Base-by-base conservation (phyloP, 1,140 invertebrate species). In the Ceratosolen fusciceps region DNA sequence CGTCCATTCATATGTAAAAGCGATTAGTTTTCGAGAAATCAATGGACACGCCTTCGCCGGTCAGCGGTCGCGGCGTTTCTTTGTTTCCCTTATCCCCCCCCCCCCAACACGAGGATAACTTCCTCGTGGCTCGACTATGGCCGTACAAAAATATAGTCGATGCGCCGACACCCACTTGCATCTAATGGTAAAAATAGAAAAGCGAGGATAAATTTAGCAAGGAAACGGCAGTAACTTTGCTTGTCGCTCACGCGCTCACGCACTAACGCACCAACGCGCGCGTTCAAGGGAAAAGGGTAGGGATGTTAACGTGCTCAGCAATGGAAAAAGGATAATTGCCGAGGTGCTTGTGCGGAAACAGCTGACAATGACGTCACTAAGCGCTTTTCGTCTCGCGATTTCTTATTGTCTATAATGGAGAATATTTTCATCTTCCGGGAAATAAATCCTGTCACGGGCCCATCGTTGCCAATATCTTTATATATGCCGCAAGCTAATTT, bases 161-260 rank as follows among this genome's bases (percentile, higher is more conserved):
- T 56, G 71, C 58, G 26, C 9, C 73, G 37, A 60, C 73, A 39
- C 73, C 73, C 73, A 62, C 73, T 74, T 74, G 58, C 73, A 49
- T 21, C 16, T 31, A 16, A n/a, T 31, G 73, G 49, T 70, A 70
- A 77, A 77, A 71, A 77, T 77, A 77, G 67, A 62, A 37, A 19
- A 12, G 34, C 52, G 2, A 3, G 12, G 75, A 67, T 71, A 70
- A 70, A 71, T 71, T 77, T 77, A 71, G 37, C 73, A 52, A 24
- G 8, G 31, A 52, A 9, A 2, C 19, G 9, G 31, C 47, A 52
- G 24, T 12, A 19, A 10, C n/a, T 26, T 31, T 37, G 39, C 21
- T 67, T 37, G 60, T 37, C 31, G 31, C 60, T 12, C 19, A 29
- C 72, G 5, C 54, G 8, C 54, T 2, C 56, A 21, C 56, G 24